phyloP scores from a whole-genome alignment of 2,113 vertebrate genomes.

The Chitala chitala region DNA sequence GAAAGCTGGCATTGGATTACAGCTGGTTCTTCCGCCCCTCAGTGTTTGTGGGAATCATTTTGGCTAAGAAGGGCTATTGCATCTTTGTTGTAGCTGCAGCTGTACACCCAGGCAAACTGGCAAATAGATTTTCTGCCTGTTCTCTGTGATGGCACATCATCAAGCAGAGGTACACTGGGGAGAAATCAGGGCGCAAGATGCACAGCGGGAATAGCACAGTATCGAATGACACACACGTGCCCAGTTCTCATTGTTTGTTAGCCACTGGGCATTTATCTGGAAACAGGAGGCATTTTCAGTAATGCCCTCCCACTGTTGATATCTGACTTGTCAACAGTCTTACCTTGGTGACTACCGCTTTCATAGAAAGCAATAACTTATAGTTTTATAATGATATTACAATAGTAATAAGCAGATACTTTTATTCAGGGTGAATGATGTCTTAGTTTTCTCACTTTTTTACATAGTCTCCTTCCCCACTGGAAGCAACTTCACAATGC shows the following conservation, averaged over 20 bases:
- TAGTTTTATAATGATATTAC: not conserved
- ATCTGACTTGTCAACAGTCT: not conserved
- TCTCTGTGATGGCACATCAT: constrained; percentile 13
- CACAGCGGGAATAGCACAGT: constrained; percentile 2
- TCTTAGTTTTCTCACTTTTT: not conserved
- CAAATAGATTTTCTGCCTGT: constrained; percentile 25
- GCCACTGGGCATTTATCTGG: not conserved
- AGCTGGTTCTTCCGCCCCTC: not conserved
- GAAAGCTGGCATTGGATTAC: constrained; percentile 16
- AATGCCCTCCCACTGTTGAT: not conserved
- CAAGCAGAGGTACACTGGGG: constrained; percentile 19
- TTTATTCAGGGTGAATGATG: not conserved
- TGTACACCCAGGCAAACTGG: not conserved
- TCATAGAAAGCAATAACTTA: too few relatives aligned
- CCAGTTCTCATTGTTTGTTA: constrained; percentile 8
- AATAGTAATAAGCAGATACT: not conserved
- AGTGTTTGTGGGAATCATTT: constrained; percentile 15
- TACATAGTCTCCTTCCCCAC: not conserved
- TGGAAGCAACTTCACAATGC: not conserved
- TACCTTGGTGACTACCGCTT: not conserved
- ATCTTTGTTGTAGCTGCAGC: constrained; percentile 15
- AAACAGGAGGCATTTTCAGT: not conserved
- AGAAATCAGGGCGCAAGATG: constrained; percentile 7
- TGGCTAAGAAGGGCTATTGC: constrained; percentile 21
- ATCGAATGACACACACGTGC: constrained; percentile 18